Evolutionary conservation across 2,113 vertebrate genomes (phyloP).

Genomic region (Nothocercus julius): DNA sequence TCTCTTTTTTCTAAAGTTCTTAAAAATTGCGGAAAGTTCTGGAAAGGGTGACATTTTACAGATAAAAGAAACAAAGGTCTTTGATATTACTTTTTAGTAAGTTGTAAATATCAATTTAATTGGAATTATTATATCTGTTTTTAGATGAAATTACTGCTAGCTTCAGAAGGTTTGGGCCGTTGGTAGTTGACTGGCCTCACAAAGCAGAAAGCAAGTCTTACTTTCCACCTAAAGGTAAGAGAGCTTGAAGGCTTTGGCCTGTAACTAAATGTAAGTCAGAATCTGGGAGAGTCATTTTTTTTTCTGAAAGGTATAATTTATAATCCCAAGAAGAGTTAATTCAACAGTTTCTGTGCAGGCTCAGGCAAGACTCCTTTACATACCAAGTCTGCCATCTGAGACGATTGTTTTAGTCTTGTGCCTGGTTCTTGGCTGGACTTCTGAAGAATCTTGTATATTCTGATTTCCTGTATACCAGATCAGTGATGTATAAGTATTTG

Average conservation of each 20-base stretch:
- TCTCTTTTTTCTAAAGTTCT: neutral
- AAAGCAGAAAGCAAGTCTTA: slow-evolving; percentile 99
- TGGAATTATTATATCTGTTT: neutral
- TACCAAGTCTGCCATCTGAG: neutral
- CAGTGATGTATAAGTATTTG: neutral
- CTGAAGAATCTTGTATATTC: neutral
- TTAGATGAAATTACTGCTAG: slow-evolving; percentile 98
- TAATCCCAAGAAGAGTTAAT: neutral
- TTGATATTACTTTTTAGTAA: neutral
- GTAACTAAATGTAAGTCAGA: neutral
- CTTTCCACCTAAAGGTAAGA: slow-evolving; percentile 97
- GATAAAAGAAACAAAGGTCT: neutral
- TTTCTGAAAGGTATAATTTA: neutral
- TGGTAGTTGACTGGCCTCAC: slow-evolving; percentile 99
- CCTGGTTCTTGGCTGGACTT: neutral
- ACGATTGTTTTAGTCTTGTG: neutral
- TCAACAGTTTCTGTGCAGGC: neutral
- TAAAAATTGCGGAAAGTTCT: neutral
- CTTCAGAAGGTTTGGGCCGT: slow-evolving; percentile 95
- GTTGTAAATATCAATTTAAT: neutral
- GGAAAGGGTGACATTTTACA: neutral
- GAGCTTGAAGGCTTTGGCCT: neutral
- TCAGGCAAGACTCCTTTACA: neutral
- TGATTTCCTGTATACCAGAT: neutral
- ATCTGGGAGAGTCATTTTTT: neutral